Base-by-base conservation (phyloP, 1,140 invertebrate genomes). In the Ylistrum balloti region DNA sequence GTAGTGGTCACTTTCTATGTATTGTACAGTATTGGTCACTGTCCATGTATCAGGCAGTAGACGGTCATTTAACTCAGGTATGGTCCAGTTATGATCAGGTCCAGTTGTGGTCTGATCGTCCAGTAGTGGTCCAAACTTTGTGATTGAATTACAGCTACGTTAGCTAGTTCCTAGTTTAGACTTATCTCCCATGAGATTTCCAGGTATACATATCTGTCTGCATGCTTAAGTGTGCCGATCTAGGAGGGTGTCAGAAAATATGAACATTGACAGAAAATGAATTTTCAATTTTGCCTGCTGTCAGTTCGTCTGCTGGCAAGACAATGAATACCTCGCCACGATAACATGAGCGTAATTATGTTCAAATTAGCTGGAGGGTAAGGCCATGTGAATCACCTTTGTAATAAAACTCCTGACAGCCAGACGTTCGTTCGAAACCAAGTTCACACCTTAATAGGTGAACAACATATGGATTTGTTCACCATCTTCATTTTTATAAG, bases 401-500 rank as follows among this genome's bases (percentile, higher is more conserved):
- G 56, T 74, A 74, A 74, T 74, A 74, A 74, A 74, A n/a, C n/a
- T n/a, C n/a, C 17, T 74, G 56, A 28, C 56, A 74, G 56, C 15
- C 56, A 74, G 56, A 74, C 56, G 22, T 28, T 56, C 20, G 45
- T 56, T 56, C 13, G n/a, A n/a, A n/a, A 74, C 22, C 22, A 28
- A 74, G 56, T 74, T 74, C n/a, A 28, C 56, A 74, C 56, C 56
- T 74, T 74, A 2, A n/a, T 28, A 28, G n/a, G 56, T 74, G 56
- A 74, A 74, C 56, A 74, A 74, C 56, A 74, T 22, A 74, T 74
- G 56, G 56, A 74, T 74, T 74, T 74, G 56, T 74, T 74, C 56
- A 74, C 56, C 22, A 5, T 7, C n/a, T 74, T 74, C 56, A 28
- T 28, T 74, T 74, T 28, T 74, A 5, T 74, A 74, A 74, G n/a